Conservation (phyloP, 2,113 vertebrate genomes). For the Monopterus albus region DNA sequence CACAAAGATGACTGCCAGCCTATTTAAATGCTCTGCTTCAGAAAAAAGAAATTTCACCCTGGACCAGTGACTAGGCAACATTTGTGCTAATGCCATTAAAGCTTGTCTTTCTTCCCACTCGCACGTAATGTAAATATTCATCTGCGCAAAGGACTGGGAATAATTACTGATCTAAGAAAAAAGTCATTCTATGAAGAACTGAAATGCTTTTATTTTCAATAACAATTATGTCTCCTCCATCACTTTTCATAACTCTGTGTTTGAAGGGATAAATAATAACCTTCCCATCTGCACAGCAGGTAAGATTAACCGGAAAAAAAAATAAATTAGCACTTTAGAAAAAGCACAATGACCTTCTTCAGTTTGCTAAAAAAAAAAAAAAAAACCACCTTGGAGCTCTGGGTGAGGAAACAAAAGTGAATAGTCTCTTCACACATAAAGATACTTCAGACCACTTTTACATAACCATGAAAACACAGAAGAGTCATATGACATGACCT, state of each 20-base stretch:
- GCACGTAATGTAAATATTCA: constrained; percentile 6
- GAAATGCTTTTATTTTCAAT: constrained; percentile 44
- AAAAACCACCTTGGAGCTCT: not conserved
- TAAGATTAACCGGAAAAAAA: constrained; percentile 35
- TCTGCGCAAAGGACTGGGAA: not conserved
- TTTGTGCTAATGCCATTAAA: constrained; percentile 50
- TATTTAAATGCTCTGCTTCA: constrained; percentile 47
- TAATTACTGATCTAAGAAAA: constrained; percentile 34
- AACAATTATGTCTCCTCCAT: constrained; percentile 38
- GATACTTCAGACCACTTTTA: not conserved
- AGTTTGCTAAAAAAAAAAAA: constrained; percentile 9
- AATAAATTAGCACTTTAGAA: constrained; percentile 31
- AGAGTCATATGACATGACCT: not conserved
- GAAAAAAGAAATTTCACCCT: constrained; percentile 20
- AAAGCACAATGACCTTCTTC: constrained; percentile 32
- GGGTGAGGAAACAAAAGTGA: not conserved
- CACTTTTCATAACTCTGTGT: constrained; percentile 43
- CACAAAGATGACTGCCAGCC: constrained; percentile 32
- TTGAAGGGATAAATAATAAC: constrained; percentile 50
- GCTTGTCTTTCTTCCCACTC: constrained; percentile 2
- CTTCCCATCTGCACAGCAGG: constrained; percentile 37
- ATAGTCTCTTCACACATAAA: not conserved
- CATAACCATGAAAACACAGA: not conserved
- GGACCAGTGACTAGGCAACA: constrained; percentile 51
- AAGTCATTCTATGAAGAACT: constrained; percentile 15